These are phyloP conservation scores for Dolichopus griseipennis DNA, from an alignment of 2,888 invertebrate species.

Conservation along the genomic window DNA sequence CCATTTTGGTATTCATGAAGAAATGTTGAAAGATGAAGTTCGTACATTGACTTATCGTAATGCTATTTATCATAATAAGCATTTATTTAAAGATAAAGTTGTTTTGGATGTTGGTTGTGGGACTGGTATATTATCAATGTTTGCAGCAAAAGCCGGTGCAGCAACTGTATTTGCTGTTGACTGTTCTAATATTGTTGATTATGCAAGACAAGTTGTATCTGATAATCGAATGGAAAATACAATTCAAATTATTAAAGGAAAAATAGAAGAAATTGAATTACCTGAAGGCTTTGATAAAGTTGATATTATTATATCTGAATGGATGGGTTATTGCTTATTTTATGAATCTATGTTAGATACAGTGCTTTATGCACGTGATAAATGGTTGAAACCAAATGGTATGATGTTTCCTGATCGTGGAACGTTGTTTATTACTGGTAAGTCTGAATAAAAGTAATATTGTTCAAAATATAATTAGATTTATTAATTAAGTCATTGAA, in stretches of 20 bases:
- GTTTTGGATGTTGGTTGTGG: conserved; percentile 99
- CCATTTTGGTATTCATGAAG: conserved; percentile 99
- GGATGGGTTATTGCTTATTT: conserved; percentile 78
- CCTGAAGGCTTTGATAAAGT: conserved; percentile 86
- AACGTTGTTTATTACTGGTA: conserved; percentile 77
- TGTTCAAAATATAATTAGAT: not conserved
- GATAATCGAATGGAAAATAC: conserved; percentile 70
- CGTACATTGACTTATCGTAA: conserved; percentile 96
- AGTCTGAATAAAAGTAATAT: not conserved
- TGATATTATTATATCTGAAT: conserved; percentile 80
- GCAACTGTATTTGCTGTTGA: conserved; percentile 92
- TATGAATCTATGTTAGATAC: conserved; percentile 99
- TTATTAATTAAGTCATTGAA: no score
- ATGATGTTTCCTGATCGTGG: conserved; percentile 92
- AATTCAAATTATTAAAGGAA: conserved; percentile 77
- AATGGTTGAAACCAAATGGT: conserved; percentile 89
- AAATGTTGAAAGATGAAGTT: conserved; percentile 99
- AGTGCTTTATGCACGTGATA: conserved; percentile 94
- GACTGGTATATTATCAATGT: conserved; percentile 98
- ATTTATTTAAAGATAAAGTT: conserved; percentile 84
- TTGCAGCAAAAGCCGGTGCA: conserved; percentile 98
- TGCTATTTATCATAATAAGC: conserved; percentile 99
- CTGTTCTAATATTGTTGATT: conserved; percentile 97
- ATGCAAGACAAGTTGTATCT: conserved; percentile 90
- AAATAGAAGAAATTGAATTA: conserved; percentile 90